A percentile compares a stretch with the other conserved stretches of the same genome.
These are phyloP conservation scores for Lagopus muta DNA, from an alignment of 2,113 vertebrate species.

Conservation along the genomic window DNA sequence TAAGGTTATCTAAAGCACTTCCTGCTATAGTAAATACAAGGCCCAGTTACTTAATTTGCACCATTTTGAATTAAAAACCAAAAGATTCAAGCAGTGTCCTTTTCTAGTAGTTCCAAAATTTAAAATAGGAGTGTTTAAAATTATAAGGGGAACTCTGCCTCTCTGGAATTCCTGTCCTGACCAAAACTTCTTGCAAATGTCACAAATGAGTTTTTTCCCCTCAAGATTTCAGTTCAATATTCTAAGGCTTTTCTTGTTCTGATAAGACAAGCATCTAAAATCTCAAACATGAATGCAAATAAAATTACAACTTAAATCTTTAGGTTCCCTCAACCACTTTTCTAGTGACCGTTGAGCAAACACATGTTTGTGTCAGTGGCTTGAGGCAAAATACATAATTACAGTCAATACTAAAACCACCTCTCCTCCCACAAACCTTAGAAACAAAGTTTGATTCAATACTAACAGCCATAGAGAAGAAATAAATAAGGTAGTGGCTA, in stretches of 20 bases:
- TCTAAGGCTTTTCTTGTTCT: not conserved
- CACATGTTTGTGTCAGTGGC: not conserved
- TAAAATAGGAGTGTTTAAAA: not conserved
- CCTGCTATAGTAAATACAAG: not conserved
- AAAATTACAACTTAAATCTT: not conserved
- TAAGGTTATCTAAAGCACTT: not conserved
- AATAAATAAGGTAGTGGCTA: constrained; percentile 12
- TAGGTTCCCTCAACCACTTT: constrained; percentile 16
- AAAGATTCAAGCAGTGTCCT: not conserved
- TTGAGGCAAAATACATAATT: constrained; percentile 13
- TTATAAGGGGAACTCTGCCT: not conserved
- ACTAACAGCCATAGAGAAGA: not conserved
- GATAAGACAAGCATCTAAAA: not conserved
- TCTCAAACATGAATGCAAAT: not conserved
- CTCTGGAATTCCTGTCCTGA: not conserved
- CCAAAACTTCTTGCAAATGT: not conserved
- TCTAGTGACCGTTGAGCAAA: constrained; percentile 29
- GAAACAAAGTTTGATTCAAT: constrained; percentile 26
- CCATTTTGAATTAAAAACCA: not conserved
- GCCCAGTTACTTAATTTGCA: not conserved
- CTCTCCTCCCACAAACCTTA: constrained; percentile 17
- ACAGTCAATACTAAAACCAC: constrained; percentile 22
- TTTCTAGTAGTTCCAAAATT: not conserved
- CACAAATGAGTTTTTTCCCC: not conserved
- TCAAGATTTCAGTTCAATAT: not conserved